Evolutionary conservation across 1,140 invertebrate genomes (phyloP).

Genomic region (Brachionus angularis): DNA sequence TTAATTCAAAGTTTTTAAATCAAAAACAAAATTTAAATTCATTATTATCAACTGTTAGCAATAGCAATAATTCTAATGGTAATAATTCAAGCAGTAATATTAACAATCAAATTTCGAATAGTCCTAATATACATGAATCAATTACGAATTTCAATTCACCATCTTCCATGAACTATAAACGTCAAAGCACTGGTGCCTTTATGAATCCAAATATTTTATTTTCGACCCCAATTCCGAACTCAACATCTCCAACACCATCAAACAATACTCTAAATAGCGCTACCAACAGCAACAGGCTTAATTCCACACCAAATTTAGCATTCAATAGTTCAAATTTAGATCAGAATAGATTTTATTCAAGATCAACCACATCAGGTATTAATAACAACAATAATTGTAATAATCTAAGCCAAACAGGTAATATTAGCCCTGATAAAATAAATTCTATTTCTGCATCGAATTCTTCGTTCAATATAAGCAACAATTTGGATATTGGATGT

Average conservation of each 20-base stretch:
- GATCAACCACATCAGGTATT: too few relatives aligned
- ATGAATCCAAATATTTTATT: constrained; percentile 22
- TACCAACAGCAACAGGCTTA: constrained; percentile 6
- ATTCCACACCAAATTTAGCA: neutral
- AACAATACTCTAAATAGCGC: too few relatives aligned
- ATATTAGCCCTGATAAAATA: constrained; percentile 16
- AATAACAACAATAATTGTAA: too few relatives aligned
- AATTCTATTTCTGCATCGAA: constrained; percentile 27
- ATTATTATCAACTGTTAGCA: neutral
- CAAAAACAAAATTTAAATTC: constrained; percentile 39
- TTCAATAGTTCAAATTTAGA: too few relatives aligned
- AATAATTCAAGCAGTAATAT: too few relatives aligned
- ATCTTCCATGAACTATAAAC: neutral
- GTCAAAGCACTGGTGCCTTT: constrained; percentile 14
- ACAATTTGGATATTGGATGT: too few relatives aligned
- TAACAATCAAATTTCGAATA: too few relatives aligned
- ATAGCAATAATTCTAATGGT: too few relatives aligned
- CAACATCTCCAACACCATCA: constrained; percentile 2
- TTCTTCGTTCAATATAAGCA: constrained; percentile 18
- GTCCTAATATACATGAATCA: neutral
- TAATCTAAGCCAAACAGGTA: too few relatives aligned
- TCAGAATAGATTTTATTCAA: constrained; percentile 5
- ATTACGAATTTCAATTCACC: neutral
- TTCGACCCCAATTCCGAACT: constrained; percentile 2
- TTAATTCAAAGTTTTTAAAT: constrained; percentile 26